Evolutionary conservation across 1,140 invertebrate species (phyloP).

Genomic region (Varroa destructor): DNA sequence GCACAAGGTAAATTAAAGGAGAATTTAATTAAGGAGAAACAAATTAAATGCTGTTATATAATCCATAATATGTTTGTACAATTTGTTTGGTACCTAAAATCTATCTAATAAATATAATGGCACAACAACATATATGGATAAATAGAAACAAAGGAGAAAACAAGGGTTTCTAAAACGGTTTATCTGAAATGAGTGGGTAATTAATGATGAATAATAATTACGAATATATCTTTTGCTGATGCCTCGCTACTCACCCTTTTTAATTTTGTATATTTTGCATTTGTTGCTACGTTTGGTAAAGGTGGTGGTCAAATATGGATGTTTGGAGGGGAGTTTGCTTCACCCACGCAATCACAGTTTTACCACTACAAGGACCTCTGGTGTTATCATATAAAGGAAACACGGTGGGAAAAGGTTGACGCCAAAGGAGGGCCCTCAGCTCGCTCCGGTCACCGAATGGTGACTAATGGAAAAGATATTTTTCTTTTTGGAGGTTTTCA

Average conservation of each 20-base stretch:
- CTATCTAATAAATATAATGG: too few relatives aligned
- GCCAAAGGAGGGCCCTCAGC: slow-evolving; percentile 60
- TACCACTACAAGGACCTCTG: slow-evolving; percentile 86
- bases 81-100: not conserved
- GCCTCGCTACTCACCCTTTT: too few relatives aligned
- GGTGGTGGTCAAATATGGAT: slow-evolving; percentile 61
- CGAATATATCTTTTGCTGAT: too few relatives aligned
- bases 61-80: not conserved
- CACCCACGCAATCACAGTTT: slow-evolving; percentile 74
- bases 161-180: too few relatives aligned
- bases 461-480: slow-evolving; percentile 58
- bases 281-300: slow-evolving; percentile 43
- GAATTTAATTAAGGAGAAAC: not conserved
- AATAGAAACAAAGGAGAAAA: too few relatives aligned
- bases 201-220: too few relatives aligned
- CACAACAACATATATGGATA: too few relatives aligned
- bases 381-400: slow-evolving; percentile 61
- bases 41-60: not conserved
- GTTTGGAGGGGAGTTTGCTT: slow-evolving; percentile 85
- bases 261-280: not conserved
- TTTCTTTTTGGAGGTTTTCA: slow-evolving; percentile 82
- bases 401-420: slow-evolving; percentile 71
- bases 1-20: slow-evolving; percentile 38
- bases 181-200: too few relatives aligned
- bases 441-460: slow-evolving; percentile 80